A percentile compares a stretch with the other conserved stretches of the same genome.
Conservation (phyloP, 2,888 invertebrate species). For the Digitonthophagus gazella region DNA sequence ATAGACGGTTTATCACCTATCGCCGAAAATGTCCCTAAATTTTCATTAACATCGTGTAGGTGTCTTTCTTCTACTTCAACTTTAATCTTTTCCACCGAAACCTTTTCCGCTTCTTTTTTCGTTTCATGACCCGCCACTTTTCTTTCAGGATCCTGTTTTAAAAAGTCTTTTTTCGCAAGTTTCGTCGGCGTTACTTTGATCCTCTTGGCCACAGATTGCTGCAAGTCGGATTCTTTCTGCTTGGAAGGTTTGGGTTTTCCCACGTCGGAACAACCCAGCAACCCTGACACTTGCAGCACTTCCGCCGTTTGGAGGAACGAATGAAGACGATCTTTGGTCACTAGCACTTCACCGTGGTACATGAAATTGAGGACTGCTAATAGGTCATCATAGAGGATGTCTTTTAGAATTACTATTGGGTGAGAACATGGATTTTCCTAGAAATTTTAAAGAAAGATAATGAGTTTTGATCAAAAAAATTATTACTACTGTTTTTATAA, state of each 20-base stretch:
- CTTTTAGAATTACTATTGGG: conserved; percentile 77
- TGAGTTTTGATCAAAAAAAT: no score
- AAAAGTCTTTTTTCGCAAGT: conserved; percentile 23
- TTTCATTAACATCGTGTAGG: conserved; percentile 38
- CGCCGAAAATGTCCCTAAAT: conserved; percentile 32
- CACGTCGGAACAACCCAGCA: conserved; percentile 48
- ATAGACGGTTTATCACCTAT: conserved; percentile 42
- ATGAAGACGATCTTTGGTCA: conserved; percentile 84
- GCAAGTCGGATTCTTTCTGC: conserved; percentile 17
- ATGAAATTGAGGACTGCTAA: conserved; percentile 86
- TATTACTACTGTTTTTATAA: no score
- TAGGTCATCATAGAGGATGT: conserved; percentile 88
- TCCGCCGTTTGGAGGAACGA: conserved; percentile 76
- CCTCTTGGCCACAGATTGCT: conserved; percentile 19
- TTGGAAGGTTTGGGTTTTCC: conserved; percentile 21
- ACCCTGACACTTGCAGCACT: conserved; percentile 65
- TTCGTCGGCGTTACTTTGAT: conserved; percentile 20
- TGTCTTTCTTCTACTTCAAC: conserved; percentile 32
- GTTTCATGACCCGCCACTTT: conserved; percentile 10
- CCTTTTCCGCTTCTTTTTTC: conserved; percentile 29
- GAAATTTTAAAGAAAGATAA: conserved; percentile 6
- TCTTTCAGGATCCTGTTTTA: conserved; percentile 16
- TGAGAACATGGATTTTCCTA: conserved; percentile 73
- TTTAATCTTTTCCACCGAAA: conserved; percentile 30
- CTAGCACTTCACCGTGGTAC: conserved; percentile 90